Conservation (phyloP, 2,888 invertebrate genomes). For the Nomada hirtipes region DNA sequence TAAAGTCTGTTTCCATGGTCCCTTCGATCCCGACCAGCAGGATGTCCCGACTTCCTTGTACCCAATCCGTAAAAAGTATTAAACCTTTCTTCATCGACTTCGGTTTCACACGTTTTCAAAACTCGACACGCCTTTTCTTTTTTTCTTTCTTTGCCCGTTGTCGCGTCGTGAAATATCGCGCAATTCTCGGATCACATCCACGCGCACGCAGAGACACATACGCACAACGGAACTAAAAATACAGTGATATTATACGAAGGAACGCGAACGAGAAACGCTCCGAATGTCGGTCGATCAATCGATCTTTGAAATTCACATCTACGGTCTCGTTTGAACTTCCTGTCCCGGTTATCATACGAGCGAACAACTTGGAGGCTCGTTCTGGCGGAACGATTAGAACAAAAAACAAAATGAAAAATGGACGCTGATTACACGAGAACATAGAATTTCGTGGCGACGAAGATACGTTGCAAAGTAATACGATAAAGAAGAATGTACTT, state of each 20-base stretch:
- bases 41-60: slow-evolving; percentile 65
- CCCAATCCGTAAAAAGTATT: slow-evolving; percentile 7
- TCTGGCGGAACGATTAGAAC: not conserved
- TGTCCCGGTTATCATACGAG: not conserved
- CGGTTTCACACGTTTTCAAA: not conserved
- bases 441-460: not conserved
- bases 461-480: not conserved
- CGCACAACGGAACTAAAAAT: slow-evolving; percentile 3
- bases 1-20: slow-evolving; percentile 19
- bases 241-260: slow-evolving; percentile 21
- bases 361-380: not conserved
- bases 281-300: not conserved
- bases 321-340: slow-evolving; percentile 6
- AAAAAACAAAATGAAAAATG: not conserved
- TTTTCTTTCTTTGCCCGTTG: not conserved
- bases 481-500: not conserved
- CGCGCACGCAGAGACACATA: not conserved
- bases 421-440: not conserved
- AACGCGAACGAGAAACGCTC: not conserved
- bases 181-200: not conserved
- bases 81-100: not conserved
- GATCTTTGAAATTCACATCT: slow-evolving; percentile 1
- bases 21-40: slow-evolving; percentile 36
- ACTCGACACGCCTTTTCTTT: not conserved
- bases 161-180: not conserved